Base-by-base conservation (phyloP, 2,797 vertebrate genomes). In the Scolopax rusticola region DNA sequence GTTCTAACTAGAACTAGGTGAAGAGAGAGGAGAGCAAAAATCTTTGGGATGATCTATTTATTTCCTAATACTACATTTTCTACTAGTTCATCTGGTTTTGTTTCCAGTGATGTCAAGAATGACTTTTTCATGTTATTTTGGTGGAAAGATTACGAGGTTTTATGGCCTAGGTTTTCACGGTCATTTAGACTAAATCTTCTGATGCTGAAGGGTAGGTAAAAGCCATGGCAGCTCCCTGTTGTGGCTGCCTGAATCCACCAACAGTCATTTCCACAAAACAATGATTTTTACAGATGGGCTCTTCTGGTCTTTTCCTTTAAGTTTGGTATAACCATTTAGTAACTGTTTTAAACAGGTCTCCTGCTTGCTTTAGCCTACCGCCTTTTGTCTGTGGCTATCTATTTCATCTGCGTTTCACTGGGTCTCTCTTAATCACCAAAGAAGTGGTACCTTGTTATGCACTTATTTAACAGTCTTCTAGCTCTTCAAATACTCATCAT, bases 91-190 rank as follows among this genome's bases (percentile, higher is more conserved):
- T 43, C 41, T 51, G 9, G 15, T 51, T 90, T 84, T n/a, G 16
- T 45, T 80, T 89, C n/a, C 50, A 73, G 32, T 57, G 14, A 73
- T 59, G 11, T 2, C 21, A 64, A 56, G 15, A 64, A 75, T 45
- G 2, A 32, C 6, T 40, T 59, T 78, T 91, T 18, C 20, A n/a
- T 2, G 0, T 0, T 2, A 30, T 32, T 75, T 65, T 56, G 1
- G 4, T 88, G 36, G 53, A 83, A 87, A 76, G 12, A 45, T 23
- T 17, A 79, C 48, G 40, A 82, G 28, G 74, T 83, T 76, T 90
- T 67, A 50, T 79, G 15, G 65, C 16, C 27, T n/a, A 67, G 8
- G 14, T 73, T 89, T 89, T 84, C 54, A 50, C 17, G 45, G 43
- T 48, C 3, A 41, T 80, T 69, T 43, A 87, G 25, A 75, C 6